Conservation (phyloP, 1,140 invertebrate species). For the Drusus annulatus region DNA sequence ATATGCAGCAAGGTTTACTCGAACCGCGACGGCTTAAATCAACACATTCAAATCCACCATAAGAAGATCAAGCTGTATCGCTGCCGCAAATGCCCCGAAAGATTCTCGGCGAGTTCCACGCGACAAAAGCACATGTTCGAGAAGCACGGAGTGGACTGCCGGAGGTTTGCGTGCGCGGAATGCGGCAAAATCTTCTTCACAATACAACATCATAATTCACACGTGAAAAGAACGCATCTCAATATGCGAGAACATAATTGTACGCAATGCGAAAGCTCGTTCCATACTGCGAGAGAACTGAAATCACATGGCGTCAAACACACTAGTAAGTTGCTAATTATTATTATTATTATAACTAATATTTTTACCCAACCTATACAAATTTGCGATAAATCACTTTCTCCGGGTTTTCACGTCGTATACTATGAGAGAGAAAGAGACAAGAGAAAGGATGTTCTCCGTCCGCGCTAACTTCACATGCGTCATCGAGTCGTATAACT, state of each 20-base stretch:
- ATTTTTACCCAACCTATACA: no score
- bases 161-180: slow-evolving; percentile 18
- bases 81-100: slow-evolving; percentile 24
- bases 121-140: slow-evolving; percentile 37
- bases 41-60: slow-evolving; percentile 12
- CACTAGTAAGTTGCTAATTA: background rate
- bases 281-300: background rate
- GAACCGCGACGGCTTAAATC: background rate
- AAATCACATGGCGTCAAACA: slow-evolving; percentile 1
- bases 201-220: slow-evolving; percentile 11
- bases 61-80: slow-evolving; percentile 24
- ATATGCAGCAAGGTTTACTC: slow-evolving; percentile 10
- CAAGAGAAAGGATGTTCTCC: no score
- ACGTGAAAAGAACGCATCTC: slow-evolving; percentile 26
- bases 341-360: background rate
- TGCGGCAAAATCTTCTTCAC: slow-evolving; percentile 38
- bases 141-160: slow-evolving; percentile 23
- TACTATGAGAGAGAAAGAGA: no score
- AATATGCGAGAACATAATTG: slow-evolving; percentile 2
- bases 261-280: background rate
- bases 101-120: slow-evolving; percentile 20
- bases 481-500: no score
- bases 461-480: no score
- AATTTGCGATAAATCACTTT: no score
- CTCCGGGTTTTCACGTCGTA: no score